Conservation (phyloP, 30 jellyfish, hydroid and myxozoan genomes). For the Aurelia coerulea region DNA sequence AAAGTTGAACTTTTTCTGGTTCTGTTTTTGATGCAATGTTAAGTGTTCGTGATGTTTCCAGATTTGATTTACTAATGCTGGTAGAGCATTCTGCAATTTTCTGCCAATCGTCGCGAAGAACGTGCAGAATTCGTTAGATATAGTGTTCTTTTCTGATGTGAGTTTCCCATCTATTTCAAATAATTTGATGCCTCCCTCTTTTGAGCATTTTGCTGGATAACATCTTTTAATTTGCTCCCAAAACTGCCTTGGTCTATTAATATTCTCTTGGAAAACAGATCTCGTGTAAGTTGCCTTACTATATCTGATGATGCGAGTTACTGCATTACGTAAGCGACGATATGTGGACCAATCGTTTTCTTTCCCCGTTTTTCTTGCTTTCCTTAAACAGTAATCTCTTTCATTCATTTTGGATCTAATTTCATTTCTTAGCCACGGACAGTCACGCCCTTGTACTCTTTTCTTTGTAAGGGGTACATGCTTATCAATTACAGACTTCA, state of each 20-base stretch:
- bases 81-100: neutral
- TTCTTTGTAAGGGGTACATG: constrained; percentile 44
- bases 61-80: neutral
- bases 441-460: too few species aligned
- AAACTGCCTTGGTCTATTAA: too few species aligned
- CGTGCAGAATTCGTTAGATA: constrained; percentile 5
- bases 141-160: neutral
- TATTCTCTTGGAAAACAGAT: too few species aligned
- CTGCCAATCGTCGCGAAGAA: constrained; percentile 9
- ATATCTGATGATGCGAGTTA: constrained; percentile 31
- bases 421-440: constrained; percentile 53
- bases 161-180: constrained; percentile 10
- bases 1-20: constrained; percentile 1
- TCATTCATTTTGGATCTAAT: constrained; percentile 39
- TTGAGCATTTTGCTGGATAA: constrained; percentile 12
- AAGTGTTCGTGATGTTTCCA: constrained; percentile 15
- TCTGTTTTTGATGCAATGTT: neutral
- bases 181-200: neutral
- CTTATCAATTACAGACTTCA: constrained; percentile 38
- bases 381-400: constrained; percentile 50
- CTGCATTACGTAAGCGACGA: constrained; percentile 40
- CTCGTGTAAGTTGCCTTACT: too few species aligned
- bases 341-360: constrained; percentile 54
- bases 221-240: too few species aligned
- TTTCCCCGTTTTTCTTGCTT: constrained; percentile 40